Evolutionary conservation across 2,888 invertebrate species (phyloP).

Genomic region (Drosophila mayaguana): DNA sequence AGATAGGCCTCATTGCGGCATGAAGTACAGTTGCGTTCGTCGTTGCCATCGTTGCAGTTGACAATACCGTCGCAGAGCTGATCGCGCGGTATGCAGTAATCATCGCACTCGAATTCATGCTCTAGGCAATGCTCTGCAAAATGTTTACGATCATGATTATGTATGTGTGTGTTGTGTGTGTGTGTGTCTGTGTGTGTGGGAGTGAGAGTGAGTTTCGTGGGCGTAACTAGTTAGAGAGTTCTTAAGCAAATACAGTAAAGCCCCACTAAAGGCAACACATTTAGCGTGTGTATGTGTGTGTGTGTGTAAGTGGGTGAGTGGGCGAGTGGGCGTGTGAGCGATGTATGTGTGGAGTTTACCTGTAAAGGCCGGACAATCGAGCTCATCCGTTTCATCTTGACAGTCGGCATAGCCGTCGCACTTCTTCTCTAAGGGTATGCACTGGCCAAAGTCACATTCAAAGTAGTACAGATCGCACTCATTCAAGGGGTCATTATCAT

Average conservation of each 20-base stretch:
- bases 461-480: slow-evolving; percentile 84
- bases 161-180: slow-evolving; percentile 14
- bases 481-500: slow-evolving; percentile 65
- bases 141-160: slow-evolving; percentile 41
- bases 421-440: slow-evolving; percentile 86
- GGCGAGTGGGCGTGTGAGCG: neutral
- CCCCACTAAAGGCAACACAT: slow-evolving; percentile 3
- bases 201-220: slow-evolving; percentile 13
- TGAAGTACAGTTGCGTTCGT: slow-evolving; percentile 85
- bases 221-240: slow-evolving; percentile 3
- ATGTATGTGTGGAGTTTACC: slow-evolving; percentile 71
- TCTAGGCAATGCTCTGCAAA: slow-evolving; percentile 83
- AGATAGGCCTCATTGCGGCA: slow-evolving; percentile 84
- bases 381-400: slow-evolving; percentile 88
- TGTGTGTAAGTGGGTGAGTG: slow-evolving; percentile 1
- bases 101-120: slow-evolving; percentile 87
- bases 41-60: slow-evolving; percentile 86
- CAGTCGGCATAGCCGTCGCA: slow-evolving; percentile 88
- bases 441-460: slow-evolving; percentile 83
- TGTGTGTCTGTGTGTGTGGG: slow-evolving; percentile 17
- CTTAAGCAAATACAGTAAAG: slow-evolving; percentile 9
- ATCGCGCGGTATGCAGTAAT: slow-evolving; percentile 87
- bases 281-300: slow-evolving; percentile 13
- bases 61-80: slow-evolving; percentile 86
- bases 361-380: slow-evolving; percentile 83